Percentiles rank a stretch among this genome's conserved stretches.
These are phyloP conservation scores for Epinotia demarniana DNA, from an alignment of 2,888 invertebrate genomes.

Conservation along the genomic window DNA sequence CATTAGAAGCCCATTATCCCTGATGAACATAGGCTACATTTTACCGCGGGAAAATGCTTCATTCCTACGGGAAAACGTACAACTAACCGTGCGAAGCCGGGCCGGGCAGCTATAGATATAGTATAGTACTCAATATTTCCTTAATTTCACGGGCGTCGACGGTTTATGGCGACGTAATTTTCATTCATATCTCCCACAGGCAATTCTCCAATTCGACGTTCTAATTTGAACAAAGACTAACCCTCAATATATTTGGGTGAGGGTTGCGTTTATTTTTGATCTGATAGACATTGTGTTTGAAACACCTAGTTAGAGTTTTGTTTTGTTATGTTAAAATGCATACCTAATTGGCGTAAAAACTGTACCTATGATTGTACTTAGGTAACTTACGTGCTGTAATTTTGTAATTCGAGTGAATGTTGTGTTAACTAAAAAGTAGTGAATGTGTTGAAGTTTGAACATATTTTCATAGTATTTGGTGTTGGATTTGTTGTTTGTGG, in stretches of 20 bases:
- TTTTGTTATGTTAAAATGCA: background rate
- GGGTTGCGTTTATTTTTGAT: background rate
- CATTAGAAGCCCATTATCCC: no score
- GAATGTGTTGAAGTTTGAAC: background rate
- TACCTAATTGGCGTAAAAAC: no score
- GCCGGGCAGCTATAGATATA: no score
- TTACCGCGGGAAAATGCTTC: no score
- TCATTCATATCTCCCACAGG: constrained; percentile 4
- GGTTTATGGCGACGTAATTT: constrained; percentile 19
- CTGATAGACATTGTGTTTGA: background rate
- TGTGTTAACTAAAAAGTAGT: background rate
- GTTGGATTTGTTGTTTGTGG: background rate
- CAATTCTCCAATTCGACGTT: background rate
- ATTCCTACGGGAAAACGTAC: no score
- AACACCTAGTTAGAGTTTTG: background rate
- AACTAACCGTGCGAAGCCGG: no score
- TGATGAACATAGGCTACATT: no score
- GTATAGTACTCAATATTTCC: no score
- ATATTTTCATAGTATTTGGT: background rate
- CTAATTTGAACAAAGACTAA: background rate
- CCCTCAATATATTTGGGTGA: background rate
- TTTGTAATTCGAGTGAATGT: background rate
- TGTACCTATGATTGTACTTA: no score
- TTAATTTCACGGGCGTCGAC: constrained; percentile 11
- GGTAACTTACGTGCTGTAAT: background rate